Evolutionary conservation across 2,797 vertebrate species (phyloP).

Genomic region (Amniataba percoides): DNA sequence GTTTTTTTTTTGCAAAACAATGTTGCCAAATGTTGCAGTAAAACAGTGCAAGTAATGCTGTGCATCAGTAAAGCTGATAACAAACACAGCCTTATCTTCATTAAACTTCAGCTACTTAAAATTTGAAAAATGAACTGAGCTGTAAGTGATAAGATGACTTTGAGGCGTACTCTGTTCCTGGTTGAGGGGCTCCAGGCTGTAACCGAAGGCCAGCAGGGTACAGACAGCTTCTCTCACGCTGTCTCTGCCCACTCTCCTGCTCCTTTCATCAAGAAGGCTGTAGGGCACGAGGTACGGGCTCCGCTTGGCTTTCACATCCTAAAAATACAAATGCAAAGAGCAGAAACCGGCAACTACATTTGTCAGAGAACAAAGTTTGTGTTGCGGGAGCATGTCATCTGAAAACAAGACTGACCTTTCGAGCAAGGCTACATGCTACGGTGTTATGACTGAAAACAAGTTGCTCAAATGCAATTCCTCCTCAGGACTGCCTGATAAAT

Average conservation of each 20-base stretch:
- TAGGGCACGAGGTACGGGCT: constrained; percentile 94
- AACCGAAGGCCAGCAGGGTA: constrained; percentile 91
- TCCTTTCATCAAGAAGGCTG: constrained; percentile 91
- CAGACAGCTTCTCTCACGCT: constrained; percentile 89
- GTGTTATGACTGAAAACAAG: neutral
- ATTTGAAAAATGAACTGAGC: constrained; percentile 15
- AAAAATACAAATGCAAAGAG: constrained; percentile 33
- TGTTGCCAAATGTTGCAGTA: neutral
- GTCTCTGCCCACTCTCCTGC: constrained; percentile 87
- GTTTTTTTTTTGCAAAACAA: constrained; percentile 8
- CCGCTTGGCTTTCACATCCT: constrained; percentile 94
- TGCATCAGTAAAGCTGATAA: constrained; percentile 1
- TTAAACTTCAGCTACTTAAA: neutral
- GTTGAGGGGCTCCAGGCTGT: constrained; percentile 91
- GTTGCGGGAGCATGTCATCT: neutral
- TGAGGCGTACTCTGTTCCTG: constrained; percentile 87
- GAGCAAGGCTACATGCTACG: neutral
- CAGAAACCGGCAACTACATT: neutral
- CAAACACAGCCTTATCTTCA: neutral
- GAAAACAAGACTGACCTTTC: neutral
- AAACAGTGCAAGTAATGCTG: constrained; percentile 6
- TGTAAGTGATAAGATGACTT: constrained; percentile 11
- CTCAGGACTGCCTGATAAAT: neutral
- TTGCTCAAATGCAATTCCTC: neutral
- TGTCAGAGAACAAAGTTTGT: neutral